Evolutionary conservation across 2,888 invertebrate genomes (phyloP), one percentile per base, ranked within the genome.

Genomic region (Ptilodon capucinus): DNA sequence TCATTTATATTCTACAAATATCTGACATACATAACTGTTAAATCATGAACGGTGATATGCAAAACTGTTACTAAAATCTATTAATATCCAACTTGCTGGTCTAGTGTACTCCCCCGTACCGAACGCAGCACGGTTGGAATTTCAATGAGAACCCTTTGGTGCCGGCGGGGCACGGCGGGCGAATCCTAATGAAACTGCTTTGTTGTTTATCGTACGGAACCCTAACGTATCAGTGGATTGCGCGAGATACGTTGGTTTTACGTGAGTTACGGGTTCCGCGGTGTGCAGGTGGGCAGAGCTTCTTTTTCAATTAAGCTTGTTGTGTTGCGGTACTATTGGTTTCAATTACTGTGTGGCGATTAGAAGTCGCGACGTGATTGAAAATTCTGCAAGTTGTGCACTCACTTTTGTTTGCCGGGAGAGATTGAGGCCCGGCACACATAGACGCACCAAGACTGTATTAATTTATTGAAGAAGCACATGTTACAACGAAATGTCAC

Each of bases 171-270:
- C 48, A 54, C 59, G 53, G 52, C 43, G 25, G 41, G 39, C 46
- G 69, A 66, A 76, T 76, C 69, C 60, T 72, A 76, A 76, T 75
- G 72, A 76, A 71, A 61, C 68, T 40, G 60, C 62, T 64, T 68
- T 68, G 68, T 75, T 73, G 68, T 71, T 71, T 66, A 71, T 64
- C 54, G 60, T 43, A 28, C 51, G 43, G 44, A 57, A 53, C 57
- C 58, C 51, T 53, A 43, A 67, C 54, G 64, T 64, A 57, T 65
- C 60, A 47, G 54, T 47, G 51, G 43, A 49, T 56, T 42, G 48
- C 40, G 32, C 47, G 47, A 35, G 50, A 34, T 40, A 40, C 44
- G 30, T 44, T 51, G 50, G 50, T 46, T 46, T 50, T 39, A 49
- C 51, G 56, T 57, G 59, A 67, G 34, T 51, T 55, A 64, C 54